These are phyloP conservation scores for Brachyhypopomus occidentalis DNA, from an alignment of 2,113 vertebrate species.

Conservation along the genomic window DNA sequence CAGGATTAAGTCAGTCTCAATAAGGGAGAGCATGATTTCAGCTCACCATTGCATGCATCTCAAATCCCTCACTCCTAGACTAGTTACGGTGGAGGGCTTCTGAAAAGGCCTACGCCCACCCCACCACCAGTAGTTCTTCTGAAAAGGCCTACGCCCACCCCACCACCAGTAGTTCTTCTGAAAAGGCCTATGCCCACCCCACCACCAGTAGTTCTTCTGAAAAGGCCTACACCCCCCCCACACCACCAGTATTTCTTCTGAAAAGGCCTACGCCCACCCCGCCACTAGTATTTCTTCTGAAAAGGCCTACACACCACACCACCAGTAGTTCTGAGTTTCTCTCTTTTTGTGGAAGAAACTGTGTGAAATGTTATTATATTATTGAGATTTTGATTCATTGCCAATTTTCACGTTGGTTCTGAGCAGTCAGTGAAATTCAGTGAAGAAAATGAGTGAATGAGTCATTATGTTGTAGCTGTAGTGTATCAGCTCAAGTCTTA, in stretches of 20 bases:
- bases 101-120: not conserved
- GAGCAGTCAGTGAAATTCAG: not conserved
- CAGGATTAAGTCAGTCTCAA: constrained; percentile 1
- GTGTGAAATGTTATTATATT: not conserved
- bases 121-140: not conserved
- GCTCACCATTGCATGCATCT: not conserved
- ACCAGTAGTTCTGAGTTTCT: not conserved
- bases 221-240: not conserved
- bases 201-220: not conserved
- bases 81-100: not conserved
- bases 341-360: not conserved
- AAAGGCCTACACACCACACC: not conserved
- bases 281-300: not conserved
- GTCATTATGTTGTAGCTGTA: not conserved
- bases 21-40: constrained; percentile 10
- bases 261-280: too few species aligned
- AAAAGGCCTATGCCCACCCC: too few species aligned
- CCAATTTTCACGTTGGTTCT: not conserved
- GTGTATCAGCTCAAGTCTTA: constrained; percentile 10
- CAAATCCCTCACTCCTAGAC: not conserved
- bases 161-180: too few species aligned
- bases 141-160: too few species aligned
- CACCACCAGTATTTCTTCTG: not conserved
- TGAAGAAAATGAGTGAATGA: not conserved
- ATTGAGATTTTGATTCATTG: constrained; percentile 5